A percentile compares a stretch with the other conserved stretches of the same genome.
phyloP scores from a whole-genome alignment of 2,888 invertebrate species.

The Monoplex corrugatus region DNA sequence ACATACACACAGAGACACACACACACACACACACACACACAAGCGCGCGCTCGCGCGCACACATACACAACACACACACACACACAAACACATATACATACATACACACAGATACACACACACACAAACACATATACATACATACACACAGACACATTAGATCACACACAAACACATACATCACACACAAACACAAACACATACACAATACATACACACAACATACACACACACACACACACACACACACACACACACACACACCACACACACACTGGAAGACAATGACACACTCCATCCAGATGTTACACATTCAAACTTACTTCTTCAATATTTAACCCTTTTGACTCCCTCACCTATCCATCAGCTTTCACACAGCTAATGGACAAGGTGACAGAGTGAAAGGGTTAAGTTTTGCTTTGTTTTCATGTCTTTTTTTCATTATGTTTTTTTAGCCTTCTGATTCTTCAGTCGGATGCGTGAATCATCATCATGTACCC shows the following conservation, averaged over 20 bases:
- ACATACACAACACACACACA: slow-evolving; percentile 17
- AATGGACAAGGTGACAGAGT: no score
- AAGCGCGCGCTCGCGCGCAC: no score
- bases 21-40: slow-evolving; percentile 3
- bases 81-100: not conserved
- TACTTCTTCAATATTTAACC: no score
- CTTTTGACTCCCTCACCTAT: no score
- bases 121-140: not conserved
- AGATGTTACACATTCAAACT: no score
- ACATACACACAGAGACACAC: not conserved
- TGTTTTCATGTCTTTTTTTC: no score
- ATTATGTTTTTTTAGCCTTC: no score
- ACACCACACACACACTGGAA: not conserved
- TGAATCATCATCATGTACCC: no score
- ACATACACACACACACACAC: not conserved
- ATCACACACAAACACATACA: not conserved
- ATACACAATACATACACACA: not conserved
- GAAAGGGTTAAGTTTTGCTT: no score
- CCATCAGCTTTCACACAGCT: no score
- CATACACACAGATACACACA: not conserved
- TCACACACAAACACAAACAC: not conserved
- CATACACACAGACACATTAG: not conserved
- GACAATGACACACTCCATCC: no score
- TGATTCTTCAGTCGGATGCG: no score
- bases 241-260: not conserved